phyloP scores from a whole-genome alignment of 1,140 invertebrate genomes.

The Diabrotica undecimpunctata region DNA sequence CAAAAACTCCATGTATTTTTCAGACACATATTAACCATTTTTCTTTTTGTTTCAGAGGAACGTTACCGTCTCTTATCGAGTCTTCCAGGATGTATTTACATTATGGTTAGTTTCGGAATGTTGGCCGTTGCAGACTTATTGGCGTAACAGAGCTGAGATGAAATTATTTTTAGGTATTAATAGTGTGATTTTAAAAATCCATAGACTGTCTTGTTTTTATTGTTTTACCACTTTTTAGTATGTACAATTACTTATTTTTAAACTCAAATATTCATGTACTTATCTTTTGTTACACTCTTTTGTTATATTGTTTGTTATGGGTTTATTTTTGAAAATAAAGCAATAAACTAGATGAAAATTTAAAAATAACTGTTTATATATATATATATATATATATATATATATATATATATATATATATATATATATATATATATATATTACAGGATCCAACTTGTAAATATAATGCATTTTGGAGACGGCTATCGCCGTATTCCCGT shows the following conservation, averaged over 20 bases:
- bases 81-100: constrained; percentile 63
- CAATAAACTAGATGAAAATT: neutral
- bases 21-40: constrained; percentile 7
- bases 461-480: too few relatives aligned
- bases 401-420: too few relatives aligned
- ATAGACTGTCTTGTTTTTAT: constrained; percentile 13
- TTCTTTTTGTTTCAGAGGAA: constrained; percentile 59
- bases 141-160: constrained; percentile 13
- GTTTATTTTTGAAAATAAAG: neutral
- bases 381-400: too few relatives aligned
- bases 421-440: too few relatives aligned
- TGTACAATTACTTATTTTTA: neutral
- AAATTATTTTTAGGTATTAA: neutral
- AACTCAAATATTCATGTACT: neutral
- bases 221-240: neutral
- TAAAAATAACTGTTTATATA: too few relatives aligned
- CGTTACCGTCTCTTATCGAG: constrained; percentile 67
- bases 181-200: constrained; percentile 8
- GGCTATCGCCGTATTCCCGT: too few relatives aligned
- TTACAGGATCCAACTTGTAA: too few relatives aligned
- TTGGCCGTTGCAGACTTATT: constrained; percentile 52
- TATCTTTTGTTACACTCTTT: neutral
- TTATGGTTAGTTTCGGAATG: constrained; percentile 63
- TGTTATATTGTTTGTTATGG: neutral
- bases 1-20: constrained; percentile 27